These are phyloP conservation scores for Hylyphantes graminicola DNA, from an alignment of 1,140 invertebrate genomes.

Conservation along the genomic window DNA sequence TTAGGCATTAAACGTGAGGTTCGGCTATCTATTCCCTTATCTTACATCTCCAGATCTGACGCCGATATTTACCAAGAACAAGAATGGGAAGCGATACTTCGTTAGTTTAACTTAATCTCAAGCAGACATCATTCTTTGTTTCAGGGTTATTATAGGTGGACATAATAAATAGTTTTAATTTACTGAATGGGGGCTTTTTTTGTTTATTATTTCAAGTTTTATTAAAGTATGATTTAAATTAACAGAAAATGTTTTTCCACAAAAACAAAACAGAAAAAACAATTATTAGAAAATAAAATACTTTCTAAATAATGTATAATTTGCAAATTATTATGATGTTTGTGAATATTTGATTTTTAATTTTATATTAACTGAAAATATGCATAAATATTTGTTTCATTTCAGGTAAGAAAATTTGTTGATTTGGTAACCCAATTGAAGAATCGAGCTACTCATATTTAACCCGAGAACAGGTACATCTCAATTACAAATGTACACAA, in stretches of 20 bases:
- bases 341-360: no score
- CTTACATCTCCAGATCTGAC: neutral
- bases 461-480: no score
- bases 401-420: no score
- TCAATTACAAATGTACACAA: no score
- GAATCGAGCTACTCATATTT: no score
- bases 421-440: no score
- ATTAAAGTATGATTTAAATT: neutral
- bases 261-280: no score
- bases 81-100: conserved; percentile 11
- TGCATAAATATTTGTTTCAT: no score
- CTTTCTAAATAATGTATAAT: no score
- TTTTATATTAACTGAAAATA: no score
- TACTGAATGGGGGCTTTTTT: neutral
- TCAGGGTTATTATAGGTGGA: neutral
- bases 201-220: neutral
- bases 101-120: conserved; percentile 12
- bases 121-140: neutral
- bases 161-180: neutral
- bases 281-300: no score
- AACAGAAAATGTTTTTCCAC: neutral
- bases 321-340: no score
- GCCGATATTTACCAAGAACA: neutral
- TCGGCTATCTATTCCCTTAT: conserved; percentile 6
- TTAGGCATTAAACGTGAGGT: conserved; percentile 9